phyloP scores from a whole-genome alignment of 1,140 invertebrate species.

The Nebria ingens region DNA sequence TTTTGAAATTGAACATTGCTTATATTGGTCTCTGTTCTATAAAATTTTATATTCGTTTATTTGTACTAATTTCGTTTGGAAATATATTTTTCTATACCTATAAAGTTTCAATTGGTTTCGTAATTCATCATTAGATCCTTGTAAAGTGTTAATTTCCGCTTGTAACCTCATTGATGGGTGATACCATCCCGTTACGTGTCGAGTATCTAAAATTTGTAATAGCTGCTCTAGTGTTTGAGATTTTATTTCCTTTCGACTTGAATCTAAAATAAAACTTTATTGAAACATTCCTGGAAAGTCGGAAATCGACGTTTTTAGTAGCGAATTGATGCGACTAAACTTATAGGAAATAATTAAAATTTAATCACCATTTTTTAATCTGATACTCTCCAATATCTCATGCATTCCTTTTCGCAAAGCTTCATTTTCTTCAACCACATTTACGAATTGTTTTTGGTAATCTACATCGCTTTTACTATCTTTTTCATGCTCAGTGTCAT shows the following conservation, averaged over 20 bases:
- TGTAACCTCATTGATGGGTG: slow-evolving; percentile 62
- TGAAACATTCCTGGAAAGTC: not conserved
- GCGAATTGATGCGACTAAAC: not conserved
- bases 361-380: slow-evolving; percentile 43
- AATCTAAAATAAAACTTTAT: slow-evolving; percentile 17
- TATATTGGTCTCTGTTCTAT: slow-evolving; percentile 21
- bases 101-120: slow-evolving; percentile 40
- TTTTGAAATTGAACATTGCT: slow-evolving; percentile 18
- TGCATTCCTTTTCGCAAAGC: slow-evolving; percentile 57
- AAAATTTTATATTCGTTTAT: not conserved
- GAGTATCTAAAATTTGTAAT: slow-evolving; percentile 51
- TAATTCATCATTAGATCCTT: slow-evolving; percentile 46
- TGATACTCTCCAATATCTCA: slow-evolving; percentile 51
- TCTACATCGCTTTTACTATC: slow-evolving; percentile 27
- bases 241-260: slow-evolving; percentile 26
- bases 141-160: slow-evolving; percentile 49
- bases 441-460: slow-evolving; percentile 37
- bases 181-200: slow-evolving; percentile 62
- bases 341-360: slow-evolving; percentile 21
- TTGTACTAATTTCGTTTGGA: not conserved
- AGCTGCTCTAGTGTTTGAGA: slow-evolving; percentile 47
- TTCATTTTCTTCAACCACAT: slow-evolving; percentile 58
- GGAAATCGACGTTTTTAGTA: not conserved
- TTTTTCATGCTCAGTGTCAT: slow-evolving; percentile 2
- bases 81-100: slow-evolving; percentile 32